Evolutionary conservation across 2,888 invertebrate genomes (phyloP), one percentile per base, ranked within the genome.

Genomic region (Nesidiocoris tenuis): DNA sequence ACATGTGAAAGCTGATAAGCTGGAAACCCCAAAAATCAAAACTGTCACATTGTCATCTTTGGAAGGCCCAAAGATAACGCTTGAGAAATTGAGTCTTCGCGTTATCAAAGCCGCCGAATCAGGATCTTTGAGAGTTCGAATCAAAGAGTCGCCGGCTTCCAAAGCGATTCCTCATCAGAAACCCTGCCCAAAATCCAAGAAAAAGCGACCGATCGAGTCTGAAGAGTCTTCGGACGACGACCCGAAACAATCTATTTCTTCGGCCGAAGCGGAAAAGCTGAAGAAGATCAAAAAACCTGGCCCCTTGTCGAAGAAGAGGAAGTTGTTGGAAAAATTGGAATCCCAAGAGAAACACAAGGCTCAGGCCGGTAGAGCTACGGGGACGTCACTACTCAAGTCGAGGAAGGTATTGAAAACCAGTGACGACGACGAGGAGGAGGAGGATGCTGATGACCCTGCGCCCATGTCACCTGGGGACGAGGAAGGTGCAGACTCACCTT

Each of bases 71-170:
- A 5, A 54, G 0, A 18, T 72, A 0, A 17, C 61, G 0, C 56
- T 72, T 0, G 72, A 72, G 21, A 24, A 61, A 5, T 23, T 72
- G 16, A 61, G 72, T 0, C 17, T 61, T 21, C 61, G 72, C 12
- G 72, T 72, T 12, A 63, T 72, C 39, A 61, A 72, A 7, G 72
- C 72, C 12, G 72, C 72, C 39, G 72, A 72, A 17, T 61, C 72
- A 18, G 72, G 72, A 1, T 61, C 72, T 7, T 23, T 72, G 63
- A 61, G 72, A 61, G 72, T 72, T n/a, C 23, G 63, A 9, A 72
- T 72, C 18, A 72, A 72, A 39, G 72, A 72, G 21, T 61, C 39
- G 7, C 21, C 24, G 16, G 22, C 63, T 17, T 0, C 9, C 1
- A 54, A 39, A 21, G 0, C 21, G 17, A 54, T n/a, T 5, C 61